phyloP scores from a whole-genome alignment of 2,797 vertebrate species.

The Hydrophis major region DNA sequence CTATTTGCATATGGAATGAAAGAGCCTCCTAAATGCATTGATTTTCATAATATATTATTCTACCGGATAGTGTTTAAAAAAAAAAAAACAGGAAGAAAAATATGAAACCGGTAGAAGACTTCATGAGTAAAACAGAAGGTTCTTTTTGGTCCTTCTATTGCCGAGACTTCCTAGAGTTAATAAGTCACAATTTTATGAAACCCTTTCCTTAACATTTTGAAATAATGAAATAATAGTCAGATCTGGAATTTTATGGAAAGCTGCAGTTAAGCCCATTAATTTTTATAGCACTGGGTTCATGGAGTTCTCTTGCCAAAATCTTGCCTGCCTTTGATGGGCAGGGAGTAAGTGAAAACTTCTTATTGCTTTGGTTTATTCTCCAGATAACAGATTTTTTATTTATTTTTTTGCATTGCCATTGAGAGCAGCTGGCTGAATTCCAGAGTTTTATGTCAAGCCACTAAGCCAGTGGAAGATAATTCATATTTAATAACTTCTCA shows the following conservation, averaged over 20 bases:
- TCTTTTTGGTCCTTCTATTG: background rate
- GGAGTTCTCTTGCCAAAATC: background rate
- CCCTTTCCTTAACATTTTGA: background rate
- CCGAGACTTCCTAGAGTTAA: background rate
- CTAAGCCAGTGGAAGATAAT: background rate
- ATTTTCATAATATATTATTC: background rate
- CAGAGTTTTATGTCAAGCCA: background rate
- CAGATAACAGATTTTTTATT: background rate
- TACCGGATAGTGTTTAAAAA: background rate
- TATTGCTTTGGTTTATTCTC: background rate
- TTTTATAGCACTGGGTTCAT: constrained; percentile 14
- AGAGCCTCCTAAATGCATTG: background rate
- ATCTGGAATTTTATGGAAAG: background rate
- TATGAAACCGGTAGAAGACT: background rate
- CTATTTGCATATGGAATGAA: background rate
- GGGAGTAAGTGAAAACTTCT: background rate
- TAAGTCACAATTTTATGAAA: background rate
- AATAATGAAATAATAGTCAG: background rate
- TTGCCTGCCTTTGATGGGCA: background rate
- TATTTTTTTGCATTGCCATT: background rate
- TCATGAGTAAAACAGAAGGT: background rate
- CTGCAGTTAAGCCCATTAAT: background rate
- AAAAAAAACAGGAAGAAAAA: background rate
- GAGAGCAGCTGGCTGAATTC: background rate
- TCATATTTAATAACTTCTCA: constrained; percentile 14